Evolutionary conservation across 2,113 vertebrate genomes (phyloP).

Genomic region (Anarrhichthys ocellatus): DNA sequence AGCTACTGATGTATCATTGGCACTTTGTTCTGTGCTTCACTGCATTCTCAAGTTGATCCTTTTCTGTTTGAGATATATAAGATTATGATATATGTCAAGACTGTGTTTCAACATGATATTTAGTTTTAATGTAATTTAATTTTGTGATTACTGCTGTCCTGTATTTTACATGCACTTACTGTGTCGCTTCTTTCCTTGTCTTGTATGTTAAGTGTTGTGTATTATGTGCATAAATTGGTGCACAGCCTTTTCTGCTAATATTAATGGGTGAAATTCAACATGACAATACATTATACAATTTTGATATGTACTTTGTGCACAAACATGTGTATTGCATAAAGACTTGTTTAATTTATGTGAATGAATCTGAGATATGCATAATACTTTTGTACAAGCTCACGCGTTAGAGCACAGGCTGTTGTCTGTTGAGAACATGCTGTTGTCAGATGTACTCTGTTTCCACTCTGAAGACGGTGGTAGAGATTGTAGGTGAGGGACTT

Average conservation of each 20-base stretch:
- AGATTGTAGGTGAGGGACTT: conserved; percentile 52
- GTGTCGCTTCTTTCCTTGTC: neutral
- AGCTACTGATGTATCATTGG: neutral
- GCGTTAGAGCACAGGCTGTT: neutral
- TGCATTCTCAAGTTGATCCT: neutral
- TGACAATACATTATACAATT: neutral
- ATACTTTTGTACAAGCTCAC: neutral
- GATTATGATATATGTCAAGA: neutral
- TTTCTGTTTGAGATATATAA: neutral
- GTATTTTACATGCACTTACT: neutral
- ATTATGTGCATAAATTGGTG: neutral
- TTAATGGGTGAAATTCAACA: neutral
- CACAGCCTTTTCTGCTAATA: neutral
- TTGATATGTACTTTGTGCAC: neutral
- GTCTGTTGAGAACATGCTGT: conserved; percentile 25
- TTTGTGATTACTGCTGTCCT: neutral
- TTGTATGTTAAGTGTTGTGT: neutral
- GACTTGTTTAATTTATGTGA: neutral
- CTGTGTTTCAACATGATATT: neutral
- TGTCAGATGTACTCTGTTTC: conserved; percentile 27
- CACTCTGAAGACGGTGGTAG: conserved; percentile 27
- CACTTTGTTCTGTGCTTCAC: conserved; percentile 19
- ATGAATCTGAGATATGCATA: neutral
- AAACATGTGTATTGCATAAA: neutral
- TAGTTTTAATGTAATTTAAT: neutral